Percentiles rank a stretch among this genome's conserved stretches.
phyloP scores from a whole-genome alignment of 2,888 invertebrate genomes.

The Diarsia brunnea region DNA sequence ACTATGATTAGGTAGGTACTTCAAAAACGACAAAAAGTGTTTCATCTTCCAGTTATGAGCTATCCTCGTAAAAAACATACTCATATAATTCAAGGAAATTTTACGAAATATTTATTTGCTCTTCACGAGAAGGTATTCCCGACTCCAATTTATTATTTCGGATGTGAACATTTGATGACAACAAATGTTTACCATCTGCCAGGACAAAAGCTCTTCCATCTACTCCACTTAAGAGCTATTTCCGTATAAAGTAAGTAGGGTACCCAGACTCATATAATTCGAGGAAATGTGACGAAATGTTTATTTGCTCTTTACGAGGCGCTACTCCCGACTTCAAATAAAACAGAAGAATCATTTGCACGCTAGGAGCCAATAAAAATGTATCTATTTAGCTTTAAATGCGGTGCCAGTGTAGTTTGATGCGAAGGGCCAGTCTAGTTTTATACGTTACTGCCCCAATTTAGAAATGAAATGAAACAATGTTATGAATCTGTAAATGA shows the following conservation, averaged over 20 bases:
- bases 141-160: conserved; percentile 1
- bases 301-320: conserved; percentile 25
- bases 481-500: not conserved
- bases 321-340: conserved; percentile 25
- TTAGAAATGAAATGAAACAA: not conserved
- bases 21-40: not conserved
- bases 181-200: too few relatives aligned
- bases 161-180: too few relatives aligned
- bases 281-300: conserved; percentile 22
- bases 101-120: conserved; percentile 35
- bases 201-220: not conserved
- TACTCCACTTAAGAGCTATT: not conserved
- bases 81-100: conserved; percentile 15
- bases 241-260: not conserved
- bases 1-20: not conserved
- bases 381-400: conserved; percentile 30
- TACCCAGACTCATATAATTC: conserved; percentile 10
- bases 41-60: not conserved
- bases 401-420: conserved; percentile 9
- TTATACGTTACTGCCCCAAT: not conserved
- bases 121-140: conserved; percentile 4
- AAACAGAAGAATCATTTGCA: conserved; percentile 37
- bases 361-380: conserved; percentile 21
- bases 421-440: not conserved
- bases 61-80: not conserved